Base-by-base conservation (phyloP, 2,888 invertebrate species). In the Sesia apiformis region DNA sequence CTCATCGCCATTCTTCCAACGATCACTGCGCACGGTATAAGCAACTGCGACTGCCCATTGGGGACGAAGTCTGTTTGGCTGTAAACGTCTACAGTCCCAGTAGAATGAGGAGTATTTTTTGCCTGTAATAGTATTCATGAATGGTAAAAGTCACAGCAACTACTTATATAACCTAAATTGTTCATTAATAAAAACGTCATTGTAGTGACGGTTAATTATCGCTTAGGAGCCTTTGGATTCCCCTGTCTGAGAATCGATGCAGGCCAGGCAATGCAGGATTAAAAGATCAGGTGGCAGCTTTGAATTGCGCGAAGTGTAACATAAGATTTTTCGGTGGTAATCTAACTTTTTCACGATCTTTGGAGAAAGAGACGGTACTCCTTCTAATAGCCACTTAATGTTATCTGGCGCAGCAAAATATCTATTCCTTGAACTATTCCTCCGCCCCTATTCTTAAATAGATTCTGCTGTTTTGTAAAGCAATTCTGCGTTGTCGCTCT, bases 231-330 rank as follows among this genome's bases (percentile, higher is more conserved):
- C 7, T 38, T 40, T 38, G 39, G 52, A 4, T 52, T 52, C 8
- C 39, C 23, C 8, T 52, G 52, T 23, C 39, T 52, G 38, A 58
- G 60, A 3, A 60, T 56, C 39, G 57, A 63, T 39, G 61, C 59
- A 3, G n/a, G 7, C 63, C 60, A 8, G 63, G 63, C 8, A 64
- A 63, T 38, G 63, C 63, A 5, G 64, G 63, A 0, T 8, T 52
- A 38, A 52, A 52, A 52, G 52, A 52, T 40, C 52, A 52, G 40
- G 40, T 40, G 6, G 52, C 52, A 8, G 63, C 60, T 6, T 53
- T 64, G 5, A 53, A 52, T 42, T 63, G 64, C 63, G 58, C 63
- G 0, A 53, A 63, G 49, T 57, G 52, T n/a, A 64, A 64, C 38
- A 63, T 64, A 38, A 40, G 39, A 5, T 40, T 8, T 5, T 52